A percentile compares a stretch with the other conserved stretches of the same genome.
Conservation (phyloP, 2,797 vertebrate genomes). For the Denticeps clupeoides region DNA sequence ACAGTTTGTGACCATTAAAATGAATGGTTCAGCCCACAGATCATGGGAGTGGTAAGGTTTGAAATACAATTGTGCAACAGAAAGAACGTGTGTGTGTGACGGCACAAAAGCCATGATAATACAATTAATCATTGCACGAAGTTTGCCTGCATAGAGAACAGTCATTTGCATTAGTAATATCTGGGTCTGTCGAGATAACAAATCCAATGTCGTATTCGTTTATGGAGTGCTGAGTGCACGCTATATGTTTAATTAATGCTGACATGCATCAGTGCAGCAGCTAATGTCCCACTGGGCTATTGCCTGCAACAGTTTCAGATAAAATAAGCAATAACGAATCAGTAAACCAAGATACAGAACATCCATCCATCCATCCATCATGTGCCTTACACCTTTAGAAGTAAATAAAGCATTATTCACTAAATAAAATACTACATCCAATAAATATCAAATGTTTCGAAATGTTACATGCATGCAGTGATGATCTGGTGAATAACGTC, state of each 20-base stretch:
- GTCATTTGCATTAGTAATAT: constrained; percentile 16
- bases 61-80: not conserved
- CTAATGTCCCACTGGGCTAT: constrained; percentile 30
- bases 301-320: constrained; percentile 19
- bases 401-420: too few species aligned
- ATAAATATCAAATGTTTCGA: too few species aligned
- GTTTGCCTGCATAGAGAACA: constrained; percentile 6
- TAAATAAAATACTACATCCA: too few species aligned
- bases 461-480: too few species aligned
- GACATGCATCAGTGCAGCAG: constrained; percentile 28
- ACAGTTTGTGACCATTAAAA: not conserved
- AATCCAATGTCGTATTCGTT: not conserved
- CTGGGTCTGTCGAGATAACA: constrained; percentile 1
- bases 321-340: constrained; percentile 13
- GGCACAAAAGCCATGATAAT: not conserved
- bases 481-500: too few species aligned
- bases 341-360: too few species aligned
- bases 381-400: too few species aligned
- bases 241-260: constrained; percentile 28
- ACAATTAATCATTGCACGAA: constrained; percentile 15
- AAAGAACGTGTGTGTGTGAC: constrained; percentile 1
- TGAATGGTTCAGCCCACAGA: too few species aligned
- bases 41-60: too few species aligned
- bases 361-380: too few species aligned
- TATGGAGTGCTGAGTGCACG: constrained; percentile 9